Base-by-base conservation (phyloP, 1,140 invertebrate species). In the Apis laboriosa region DNA sequence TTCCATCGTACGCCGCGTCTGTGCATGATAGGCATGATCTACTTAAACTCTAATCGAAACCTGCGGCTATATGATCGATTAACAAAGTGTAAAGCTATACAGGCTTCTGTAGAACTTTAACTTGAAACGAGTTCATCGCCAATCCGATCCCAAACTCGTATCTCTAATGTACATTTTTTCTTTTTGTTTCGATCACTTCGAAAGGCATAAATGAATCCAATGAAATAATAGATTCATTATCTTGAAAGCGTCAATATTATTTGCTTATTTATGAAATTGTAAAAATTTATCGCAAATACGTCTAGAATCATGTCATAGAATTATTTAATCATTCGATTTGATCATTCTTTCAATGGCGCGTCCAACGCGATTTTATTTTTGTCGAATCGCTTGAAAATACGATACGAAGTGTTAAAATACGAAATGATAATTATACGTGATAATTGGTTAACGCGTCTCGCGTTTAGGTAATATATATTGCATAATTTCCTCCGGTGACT, bases 381-480 rank as follows among this genome's bases (percentile, higher is more conserved):
- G 12, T 66, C 61, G 49, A 63, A 9, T 77, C 58, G n/a, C 2
- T 49, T 3, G n/a, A 12, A 76, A 53, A 28, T 66, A 13, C 7
- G 60, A 63, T 55, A 24, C 24, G 24, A 24, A n/a, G 24, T 17
- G 24, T 53, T 28, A 51, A 43, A 43, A 7, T 53, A 9, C 43
- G 24, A 53, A 58, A 75, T 34, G n/a, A 43, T 43, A 43, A 43
- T 43, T 43, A 43, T 43, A 53, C 64, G 64, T 19, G 73, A 76
- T 55, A 53, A 67, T 77, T 81, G 55, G 80, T 81, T 77, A 76
- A 81, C 74, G 51, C 17, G 49, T 63, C 80, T 49, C 80, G 28
- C 49, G 43, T 83, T 83, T 78, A 78, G 80, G 58, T 58, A 63
- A 78, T 71, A 75, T 71, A 83, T 56, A 83, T 71, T 64, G 80